Evolutionary conservation across 2,113 vertebrate species (phyloP).

Genomic region (Acanthisitta chloris): DNA sequence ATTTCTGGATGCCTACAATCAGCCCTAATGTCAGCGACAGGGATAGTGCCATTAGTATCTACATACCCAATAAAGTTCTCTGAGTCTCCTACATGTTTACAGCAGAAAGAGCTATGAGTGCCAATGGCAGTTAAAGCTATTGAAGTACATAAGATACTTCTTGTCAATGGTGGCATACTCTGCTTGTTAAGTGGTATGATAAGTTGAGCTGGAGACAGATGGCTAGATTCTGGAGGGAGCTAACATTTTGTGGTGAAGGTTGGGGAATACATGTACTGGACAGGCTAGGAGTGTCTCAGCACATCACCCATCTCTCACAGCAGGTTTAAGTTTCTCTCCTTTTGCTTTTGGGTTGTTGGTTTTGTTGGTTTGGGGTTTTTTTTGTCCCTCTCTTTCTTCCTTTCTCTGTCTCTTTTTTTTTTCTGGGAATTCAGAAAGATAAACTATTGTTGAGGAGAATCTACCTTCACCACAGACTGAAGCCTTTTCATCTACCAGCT

Average conservation of each 20-base stretch:
- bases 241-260: neutral
- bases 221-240: neutral
- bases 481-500: neutral
- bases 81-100: neutral
- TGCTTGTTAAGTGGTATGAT: neutral
- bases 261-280: neutral
- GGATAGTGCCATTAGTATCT: neutral
- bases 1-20: neutral
- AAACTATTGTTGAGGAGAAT: neutral
- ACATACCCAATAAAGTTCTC: accelerated
- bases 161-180: neutral
- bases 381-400: accelerated
- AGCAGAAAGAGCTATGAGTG: neutral
- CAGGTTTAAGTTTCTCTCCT: neutral
- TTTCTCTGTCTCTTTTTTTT: no score
- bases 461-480: neutral
- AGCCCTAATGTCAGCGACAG: neutral
- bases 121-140: neutral
- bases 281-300: neutral
- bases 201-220: neutral
- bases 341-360: neutral
- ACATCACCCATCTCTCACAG: neutral
- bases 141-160: neutral
- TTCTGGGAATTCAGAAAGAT: neutral
- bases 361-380: no score